Evolutionary conservation across 2,113 vertebrate genomes (phyloP).

Genomic region (Triplophysa tibetana): DNA sequence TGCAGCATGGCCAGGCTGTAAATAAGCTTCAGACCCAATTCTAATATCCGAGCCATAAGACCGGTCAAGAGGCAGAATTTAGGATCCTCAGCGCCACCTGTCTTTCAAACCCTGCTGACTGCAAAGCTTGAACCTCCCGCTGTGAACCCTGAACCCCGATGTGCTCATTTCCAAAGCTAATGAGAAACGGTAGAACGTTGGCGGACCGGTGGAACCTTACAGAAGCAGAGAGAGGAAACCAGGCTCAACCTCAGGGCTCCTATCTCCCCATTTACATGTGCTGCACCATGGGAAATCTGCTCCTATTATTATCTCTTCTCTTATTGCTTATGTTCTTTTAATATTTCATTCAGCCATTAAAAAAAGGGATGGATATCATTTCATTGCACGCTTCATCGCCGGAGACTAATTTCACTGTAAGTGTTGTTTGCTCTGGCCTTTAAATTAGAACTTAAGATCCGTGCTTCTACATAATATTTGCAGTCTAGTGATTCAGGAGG

Average conservation of each 20-base stretch:
- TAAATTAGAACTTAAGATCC: slow-evolving; percentile 22
- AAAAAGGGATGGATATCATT: slow-evolving; percentile 33
- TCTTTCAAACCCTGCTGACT: slow-evolving; percentile 14
- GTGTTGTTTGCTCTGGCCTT: slow-evolving; percentile 44
- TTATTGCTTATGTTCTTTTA: slow-evolving; percentile 62
- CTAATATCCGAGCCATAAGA: slow-evolving; percentile 10
- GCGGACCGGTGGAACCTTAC: slow-evolving; percentile 37
- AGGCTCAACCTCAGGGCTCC: slow-evolving; percentile 50
- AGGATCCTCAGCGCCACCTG: slow-evolving; percentile 57
- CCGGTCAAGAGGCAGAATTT: slow-evolving; percentile 1
- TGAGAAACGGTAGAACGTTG: slow-evolving; percentile 47
- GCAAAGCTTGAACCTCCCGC: slow-evolving; percentile 15
- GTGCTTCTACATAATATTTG: slow-evolving; percentile 18
- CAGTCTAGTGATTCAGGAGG: slow-evolving; percentile 29
- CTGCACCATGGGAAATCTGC: slow-evolving; percentile 59
- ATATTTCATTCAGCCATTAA: slow-evolving; percentile 58
- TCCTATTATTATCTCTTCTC: slow-evolving; percentile 55
- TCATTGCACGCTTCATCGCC: slow-evolving; percentile 45
- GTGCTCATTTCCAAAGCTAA: slow-evolving; percentile 58
- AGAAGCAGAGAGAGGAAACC: slow-evolving; percentile 45
- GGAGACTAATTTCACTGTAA: slow-evolving; percentile 42
- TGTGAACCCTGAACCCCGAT: slow-evolving; percentile 27
- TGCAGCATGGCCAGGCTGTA: slow-evolving; percentile 13
- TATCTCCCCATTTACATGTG: slow-evolving; percentile 53
- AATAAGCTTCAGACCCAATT: slow-evolving; percentile 30